Conservation (phyloP, 2,113 vertebrate species). For the Myotis lucifugus region DNA sequence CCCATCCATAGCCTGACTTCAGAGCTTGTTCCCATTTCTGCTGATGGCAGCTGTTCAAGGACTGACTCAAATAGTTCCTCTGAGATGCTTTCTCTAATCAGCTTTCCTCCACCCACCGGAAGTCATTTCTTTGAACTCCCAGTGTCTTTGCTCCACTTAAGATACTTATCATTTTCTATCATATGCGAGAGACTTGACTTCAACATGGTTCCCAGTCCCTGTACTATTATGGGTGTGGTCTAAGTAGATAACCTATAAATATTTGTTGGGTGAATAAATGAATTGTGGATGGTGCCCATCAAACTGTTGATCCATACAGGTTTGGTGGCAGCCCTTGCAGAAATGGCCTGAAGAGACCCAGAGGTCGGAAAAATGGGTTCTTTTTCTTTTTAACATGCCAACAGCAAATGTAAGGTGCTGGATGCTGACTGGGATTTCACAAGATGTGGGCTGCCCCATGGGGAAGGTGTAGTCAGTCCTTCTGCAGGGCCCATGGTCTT, state of each 20-base stretch:
- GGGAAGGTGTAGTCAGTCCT: not conserved
- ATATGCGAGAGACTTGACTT: not conserved
- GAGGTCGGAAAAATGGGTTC: not conserved
- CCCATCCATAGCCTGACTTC: no score
- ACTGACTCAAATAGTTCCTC: not conserved
- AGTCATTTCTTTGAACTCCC: not conserved
- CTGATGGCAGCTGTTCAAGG: not conserved
- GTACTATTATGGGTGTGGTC: not conserved
- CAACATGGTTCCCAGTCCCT: not conserved
- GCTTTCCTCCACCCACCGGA: not conserved
- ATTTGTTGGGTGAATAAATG: conserved; percentile 16
- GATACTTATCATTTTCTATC: not conserved
- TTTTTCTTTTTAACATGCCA: not conserved
- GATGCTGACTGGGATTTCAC: not conserved
- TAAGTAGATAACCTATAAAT: conserved; percentile 23
- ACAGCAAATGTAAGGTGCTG: not conserved
- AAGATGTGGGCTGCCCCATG: not conserved
- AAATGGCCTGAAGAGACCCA: not conserved
- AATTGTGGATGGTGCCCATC: not conserved
- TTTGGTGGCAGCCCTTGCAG: not conserved
- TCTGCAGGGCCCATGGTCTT: not conserved
- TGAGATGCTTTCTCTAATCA: not conserved
- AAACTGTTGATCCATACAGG: not conserved
- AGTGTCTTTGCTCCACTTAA: not conserved
- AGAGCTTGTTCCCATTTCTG: not conserved